A percentile compares a stretch with the other conserved stretches of the same genome.
These are phyloP conservation scores for Heterotis niloticus DNA, from an alignment of 2,113 vertebrate species.

Conservation along the genomic window DNA sequence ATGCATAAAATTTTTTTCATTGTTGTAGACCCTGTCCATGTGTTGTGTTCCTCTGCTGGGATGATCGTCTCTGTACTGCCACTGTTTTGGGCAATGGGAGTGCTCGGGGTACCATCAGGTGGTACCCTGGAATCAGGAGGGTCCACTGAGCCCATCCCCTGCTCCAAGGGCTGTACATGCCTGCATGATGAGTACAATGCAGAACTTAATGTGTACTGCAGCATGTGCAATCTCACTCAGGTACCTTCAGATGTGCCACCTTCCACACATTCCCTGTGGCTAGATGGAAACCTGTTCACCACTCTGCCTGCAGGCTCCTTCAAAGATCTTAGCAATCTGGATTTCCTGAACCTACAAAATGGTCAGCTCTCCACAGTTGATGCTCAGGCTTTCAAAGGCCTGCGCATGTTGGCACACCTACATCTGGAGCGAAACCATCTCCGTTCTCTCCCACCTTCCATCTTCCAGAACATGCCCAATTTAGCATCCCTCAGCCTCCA, in stretches of 20 bases:
- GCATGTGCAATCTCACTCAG: conserved; percentile 70
- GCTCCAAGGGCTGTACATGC: conserved; percentile 77
- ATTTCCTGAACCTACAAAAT: conserved; percentile 87
- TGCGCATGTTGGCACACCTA: conserved; percentile 73
- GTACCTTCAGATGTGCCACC: conserved; percentile 70
- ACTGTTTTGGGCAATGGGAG: conserved; percentile 57
- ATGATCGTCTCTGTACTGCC: conserved; percentile 60
- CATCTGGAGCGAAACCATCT: conserved; percentile 83
- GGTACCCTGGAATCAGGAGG: conserved; percentile 46
- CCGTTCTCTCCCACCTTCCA: conserved; percentile 61
- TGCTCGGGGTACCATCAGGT: conserved; percentile 54
- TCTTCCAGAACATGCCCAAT: conserved; percentile 78
- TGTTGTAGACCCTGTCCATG: not conserved
- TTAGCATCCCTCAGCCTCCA: conserved; percentile 82
- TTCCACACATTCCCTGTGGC: conserved; percentile 74
- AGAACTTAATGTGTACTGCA: conserved; percentile 88
- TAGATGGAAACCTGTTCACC: conserved; percentile 83
- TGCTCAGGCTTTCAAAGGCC: conserved; percentile 75
- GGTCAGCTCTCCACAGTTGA: conserved; percentile 72
- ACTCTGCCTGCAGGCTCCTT: conserved; percentile 67
- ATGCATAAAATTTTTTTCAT: not conserved
- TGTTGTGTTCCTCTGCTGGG: conserved; percentile 44
- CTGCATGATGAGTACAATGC: conserved; percentile 70
- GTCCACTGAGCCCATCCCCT: conserved; percentile 50
- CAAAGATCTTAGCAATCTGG: conserved; percentile 71